Evolutionary conservation across 2,797 vertebrate species (phyloP).

Genomic region (Danio tinwini): DNA sequence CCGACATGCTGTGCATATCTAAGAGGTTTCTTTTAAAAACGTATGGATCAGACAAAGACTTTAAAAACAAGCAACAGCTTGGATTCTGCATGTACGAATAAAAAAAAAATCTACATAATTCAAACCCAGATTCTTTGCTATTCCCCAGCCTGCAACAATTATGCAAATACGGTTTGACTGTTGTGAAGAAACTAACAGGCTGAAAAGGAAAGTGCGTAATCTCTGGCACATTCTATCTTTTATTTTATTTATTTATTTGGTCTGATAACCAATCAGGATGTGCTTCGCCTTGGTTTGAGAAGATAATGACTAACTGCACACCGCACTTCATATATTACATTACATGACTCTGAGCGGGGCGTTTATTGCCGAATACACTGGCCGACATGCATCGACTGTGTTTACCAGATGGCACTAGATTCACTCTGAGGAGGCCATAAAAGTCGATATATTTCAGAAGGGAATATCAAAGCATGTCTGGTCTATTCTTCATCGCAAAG

Average conservation of each 20-base stretch:
- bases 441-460: constrained; percentile 37
- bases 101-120: constrained; percentile 59
- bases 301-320: not conserved
- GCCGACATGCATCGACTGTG: constrained; percentile 6
- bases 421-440: constrained; percentile 16
- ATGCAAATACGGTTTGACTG: constrained; percentile 43
- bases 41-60: constrained; percentile 37
- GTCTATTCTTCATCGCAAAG: constrained; percentile 42
- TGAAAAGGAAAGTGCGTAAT: constrained; percentile 60
- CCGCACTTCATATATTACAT: constrained; percentile 6
- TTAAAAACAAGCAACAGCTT: constrained; percentile 55
- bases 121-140: constrained; percentile 62
- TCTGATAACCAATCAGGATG: constrained; percentile 24
- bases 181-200: constrained; percentile 53
- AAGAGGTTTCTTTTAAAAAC: constrained; percentile 62
- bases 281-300: not conserved
- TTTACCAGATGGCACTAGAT: constrained; percentile 25
- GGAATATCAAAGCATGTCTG: constrained; percentile 16
- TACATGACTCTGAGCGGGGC: constrained; percentile 17
- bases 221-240: constrained; percentile 34
- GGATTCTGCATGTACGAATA: constrained; percentile 63
- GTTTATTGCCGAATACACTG: constrained; percentile 26
- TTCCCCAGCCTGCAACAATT: constrained; percentile 27
- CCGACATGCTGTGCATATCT: constrained; percentile 61
- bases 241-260: not conserved